Conservation (phyloP, 1,140 invertebrate species). For the Samia ricini region DNA sequence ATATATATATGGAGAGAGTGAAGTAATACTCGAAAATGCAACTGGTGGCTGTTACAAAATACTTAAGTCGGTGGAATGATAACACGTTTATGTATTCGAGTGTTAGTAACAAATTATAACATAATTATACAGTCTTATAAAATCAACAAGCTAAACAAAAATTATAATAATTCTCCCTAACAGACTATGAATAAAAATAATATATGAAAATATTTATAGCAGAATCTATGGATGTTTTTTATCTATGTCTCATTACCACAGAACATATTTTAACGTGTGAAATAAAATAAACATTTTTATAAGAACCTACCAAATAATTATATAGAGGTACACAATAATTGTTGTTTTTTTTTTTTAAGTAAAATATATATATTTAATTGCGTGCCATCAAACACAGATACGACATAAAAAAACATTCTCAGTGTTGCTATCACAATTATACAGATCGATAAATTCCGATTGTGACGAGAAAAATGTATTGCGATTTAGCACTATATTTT, state of each 20-base stretch:
- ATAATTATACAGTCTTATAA: conserved; percentile 66
- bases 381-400: background rate
- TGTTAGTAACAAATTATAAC: conserved; percentile 37
- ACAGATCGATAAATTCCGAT: conserved; percentile 11
- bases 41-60: conserved; percentile 44
- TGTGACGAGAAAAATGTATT: background rate
- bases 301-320: too few relatives aligned
- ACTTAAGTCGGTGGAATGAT: conserved; percentile 72
- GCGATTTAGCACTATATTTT: too few relatives aligned
- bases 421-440: conserved; percentile 24
- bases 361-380: too few relatives aligned
- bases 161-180: background rate
- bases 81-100: conserved; percentile 50
- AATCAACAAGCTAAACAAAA: conserved; percentile 28
- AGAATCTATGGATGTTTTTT: conserved; percentile 42
- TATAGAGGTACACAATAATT: too few relatives aligned
- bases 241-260: too few relatives aligned
- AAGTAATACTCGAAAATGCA: conserved; percentile 55
- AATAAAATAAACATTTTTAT: too few relatives aligned
- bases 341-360: too few relatives aligned
- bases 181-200: conserved; percentile 33
- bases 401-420: background rate
- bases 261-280: too few relatives aligned
- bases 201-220: conserved; percentile 20
- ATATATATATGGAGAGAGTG: background rate